These are phyloP conservation scores for Cotesia congregata DNA, from an alignment of 2,888 invertebrate genomes.

Conservation along the genomic window DNA sequence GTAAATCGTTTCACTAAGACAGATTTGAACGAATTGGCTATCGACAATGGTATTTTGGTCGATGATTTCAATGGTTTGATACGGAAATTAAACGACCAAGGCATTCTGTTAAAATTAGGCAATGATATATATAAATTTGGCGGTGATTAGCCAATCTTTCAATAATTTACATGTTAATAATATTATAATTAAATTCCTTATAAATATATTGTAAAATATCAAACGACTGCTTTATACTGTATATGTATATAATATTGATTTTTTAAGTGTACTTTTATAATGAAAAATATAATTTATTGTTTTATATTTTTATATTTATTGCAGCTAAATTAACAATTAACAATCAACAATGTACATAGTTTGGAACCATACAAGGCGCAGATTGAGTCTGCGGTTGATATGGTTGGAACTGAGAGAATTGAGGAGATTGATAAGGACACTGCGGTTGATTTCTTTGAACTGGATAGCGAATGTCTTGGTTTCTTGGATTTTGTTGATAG, in stretches of 20 bases:
- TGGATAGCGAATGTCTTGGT: too few species aligned
- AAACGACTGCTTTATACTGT: too few species aligned
- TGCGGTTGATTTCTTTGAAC: background rate
- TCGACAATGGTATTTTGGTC: constrained; percentile 76
- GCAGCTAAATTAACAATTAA: background rate
- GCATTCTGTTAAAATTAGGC: constrained; percentile 87
- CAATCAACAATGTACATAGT: constrained; percentile 9
- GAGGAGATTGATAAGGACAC: background rate
- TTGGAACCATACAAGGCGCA: constrained; percentile 2
- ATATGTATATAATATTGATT: background rate
- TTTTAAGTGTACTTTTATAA: background rate
- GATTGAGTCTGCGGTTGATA: background rate
- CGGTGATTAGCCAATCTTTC: constrained; percentile 59
- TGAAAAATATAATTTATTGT: background rate
- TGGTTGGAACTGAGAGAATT: background rate
- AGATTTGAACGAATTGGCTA: constrained; percentile 83
- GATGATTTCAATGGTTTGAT: constrained; percentile 81
- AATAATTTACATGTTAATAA: background rate
- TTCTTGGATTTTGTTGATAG: background rate
- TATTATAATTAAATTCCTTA: too few species aligned
- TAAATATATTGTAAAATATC: too few species aligned
- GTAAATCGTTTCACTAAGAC: constrained; percentile 81
- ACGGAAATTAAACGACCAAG: constrained; percentile 86
- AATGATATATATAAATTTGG: constrained; percentile 80
- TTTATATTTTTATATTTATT: background rate